Percentiles rank a stretch among this genome's conserved stretches.
These are phyloP conservation scores for Dryobates pubescens DNA, from an alignment of 2,797 vertebrate genomes.

Conservation along the genomic window DNA sequence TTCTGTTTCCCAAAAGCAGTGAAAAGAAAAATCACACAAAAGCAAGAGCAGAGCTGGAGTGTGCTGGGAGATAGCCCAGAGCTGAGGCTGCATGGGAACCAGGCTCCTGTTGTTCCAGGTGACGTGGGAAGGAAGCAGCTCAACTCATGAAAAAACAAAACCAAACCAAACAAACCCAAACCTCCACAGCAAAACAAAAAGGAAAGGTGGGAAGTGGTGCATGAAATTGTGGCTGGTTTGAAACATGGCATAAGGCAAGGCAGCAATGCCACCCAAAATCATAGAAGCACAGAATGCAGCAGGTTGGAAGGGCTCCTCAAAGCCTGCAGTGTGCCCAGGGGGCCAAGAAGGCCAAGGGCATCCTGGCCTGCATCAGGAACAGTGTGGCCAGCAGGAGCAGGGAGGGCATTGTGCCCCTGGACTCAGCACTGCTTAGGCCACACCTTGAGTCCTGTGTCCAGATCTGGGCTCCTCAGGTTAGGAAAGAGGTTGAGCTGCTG, in stretches of 20 bases:
- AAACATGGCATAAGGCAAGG: not conserved
- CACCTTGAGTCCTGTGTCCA: too few species aligned
- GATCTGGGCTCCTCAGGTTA: too few species aligned
- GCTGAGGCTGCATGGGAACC: not conserved
- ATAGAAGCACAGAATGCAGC: too few species aligned
- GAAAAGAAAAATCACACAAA: not conserved
- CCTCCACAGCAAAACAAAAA: not conserved
- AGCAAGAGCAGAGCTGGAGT: not conserved
- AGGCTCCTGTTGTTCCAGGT: not conserved
- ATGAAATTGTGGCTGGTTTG: rapidly evolving
- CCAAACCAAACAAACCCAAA: too few species aligned
- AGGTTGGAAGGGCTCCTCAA: too few species aligned
- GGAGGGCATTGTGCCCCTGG: too few species aligned
- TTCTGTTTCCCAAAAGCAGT: not conserved
- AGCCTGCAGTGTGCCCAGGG: too few species aligned
- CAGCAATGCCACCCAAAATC: not conserved
- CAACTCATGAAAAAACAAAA: not conserved
- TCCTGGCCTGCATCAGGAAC: too few species aligned
- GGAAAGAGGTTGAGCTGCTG: too few species aligned
- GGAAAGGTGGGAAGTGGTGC: conserved; percentile 6
- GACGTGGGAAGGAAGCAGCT: conserved; percentile 11
- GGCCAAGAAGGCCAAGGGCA: too few species aligned
- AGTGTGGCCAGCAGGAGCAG: too few species aligned
- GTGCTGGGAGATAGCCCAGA: not conserved
- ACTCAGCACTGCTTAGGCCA: too few species aligned